These are phyloP conservation scores for Eristalis intricaria DNA, from an alignment of 2,888 invertebrate genomes.

Conservation along the genomic window DNA sequence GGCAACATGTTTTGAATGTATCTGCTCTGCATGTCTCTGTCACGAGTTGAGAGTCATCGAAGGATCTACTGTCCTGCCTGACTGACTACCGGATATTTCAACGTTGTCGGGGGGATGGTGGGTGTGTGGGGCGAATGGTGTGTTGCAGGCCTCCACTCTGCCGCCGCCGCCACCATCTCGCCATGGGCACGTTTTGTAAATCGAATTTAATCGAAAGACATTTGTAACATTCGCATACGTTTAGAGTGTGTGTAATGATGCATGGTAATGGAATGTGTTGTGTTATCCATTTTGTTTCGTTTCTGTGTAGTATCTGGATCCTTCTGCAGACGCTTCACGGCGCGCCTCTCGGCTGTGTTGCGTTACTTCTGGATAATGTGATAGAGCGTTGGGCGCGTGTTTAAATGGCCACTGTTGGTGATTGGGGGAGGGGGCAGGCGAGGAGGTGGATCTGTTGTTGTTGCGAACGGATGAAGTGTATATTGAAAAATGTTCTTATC, in stretches of 20 bases:
- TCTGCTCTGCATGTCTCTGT: slow-evolving; percentile 52
- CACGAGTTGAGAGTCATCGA: neutral
- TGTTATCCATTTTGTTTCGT: slow-evolving; percentile 67
- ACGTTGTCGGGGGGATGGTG: too few relatives aligned
- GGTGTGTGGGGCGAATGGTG: neutral
- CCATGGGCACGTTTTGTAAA: slow-evolving; percentile 66
- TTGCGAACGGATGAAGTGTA: slow-evolving; percentile 56
- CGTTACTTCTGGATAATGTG: slow-evolving; percentile 44
- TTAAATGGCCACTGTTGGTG: neutral
- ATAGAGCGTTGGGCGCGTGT: neutral
- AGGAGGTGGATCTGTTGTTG: neutral
- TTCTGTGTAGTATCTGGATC: slow-evolving; percentile 33
- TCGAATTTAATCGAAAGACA: slow-evolving; percentile 72
- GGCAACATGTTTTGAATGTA: slow-evolving; percentile 54
- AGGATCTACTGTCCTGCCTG: slow-evolving; percentile 22
- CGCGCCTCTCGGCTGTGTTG: neutral
- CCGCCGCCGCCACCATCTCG: too few relatives aligned
- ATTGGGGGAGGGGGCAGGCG: neutral
- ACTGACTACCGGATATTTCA: slow-evolving; percentile 12
- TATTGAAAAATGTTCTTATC: slow-evolving; percentile 63
- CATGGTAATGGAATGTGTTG: slow-evolving; percentile 71
- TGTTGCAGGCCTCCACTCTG: neutral
- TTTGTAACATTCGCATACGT: slow-evolving; percentile 72
- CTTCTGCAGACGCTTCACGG: too few relatives aligned
- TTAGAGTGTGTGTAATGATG: slow-evolving; percentile 70